A percentile compares a stretch with the other conserved stretches of the same genome.
Evolutionary conservation across 1,140 invertebrate species (phyloP).

Genomic region (Triops cancriformis): DNA sequence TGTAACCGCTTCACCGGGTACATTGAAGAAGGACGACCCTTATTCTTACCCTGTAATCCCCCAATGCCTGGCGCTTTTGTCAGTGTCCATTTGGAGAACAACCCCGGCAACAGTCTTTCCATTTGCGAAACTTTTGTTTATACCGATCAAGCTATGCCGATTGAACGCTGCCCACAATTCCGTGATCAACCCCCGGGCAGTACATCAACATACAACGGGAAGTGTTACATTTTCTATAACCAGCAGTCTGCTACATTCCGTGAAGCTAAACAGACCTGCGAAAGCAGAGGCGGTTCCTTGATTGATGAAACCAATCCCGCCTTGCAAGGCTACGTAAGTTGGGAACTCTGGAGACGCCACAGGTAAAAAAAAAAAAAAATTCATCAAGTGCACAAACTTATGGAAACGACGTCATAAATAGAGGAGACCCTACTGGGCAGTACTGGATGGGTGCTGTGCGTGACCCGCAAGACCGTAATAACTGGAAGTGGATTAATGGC

Average conservation of each 20-base stretch:
- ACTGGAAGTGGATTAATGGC: constrained; percentile 83
- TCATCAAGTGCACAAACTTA: too few species aligned
- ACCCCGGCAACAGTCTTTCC: constrained; percentile 59
- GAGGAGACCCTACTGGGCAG: constrained; percentile 80
- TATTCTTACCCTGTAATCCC: constrained; percentile 86
- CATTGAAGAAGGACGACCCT: constrained; percentile 78
- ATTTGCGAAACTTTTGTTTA: constrained; percentile 95
- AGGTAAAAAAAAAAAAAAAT: constrained; percentile 42
- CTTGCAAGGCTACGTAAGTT: constrained; percentile 85
- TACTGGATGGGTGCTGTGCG: constrained; percentile 90
- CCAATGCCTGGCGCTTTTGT: constrained; percentile 93
- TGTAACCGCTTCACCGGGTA: constrained; percentile 81
- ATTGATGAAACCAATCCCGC: constrained; percentile 90
- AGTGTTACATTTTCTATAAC: constrained; percentile 93
- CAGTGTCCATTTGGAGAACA: constrained; percentile 75
- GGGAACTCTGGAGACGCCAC: constrained; percentile 85
- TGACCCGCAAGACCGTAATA: constrained; percentile 63
- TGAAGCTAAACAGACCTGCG: constrained; percentile 71
- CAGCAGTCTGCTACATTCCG: constrained; percentile 71
- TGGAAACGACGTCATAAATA: constrained; percentile 34
- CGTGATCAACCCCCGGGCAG: constrained; percentile 83
- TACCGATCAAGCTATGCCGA: constrained; percentile 86
- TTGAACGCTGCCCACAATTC: constrained; percentile 86
- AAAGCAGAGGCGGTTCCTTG: constrained; percentile 65
- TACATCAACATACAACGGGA: constrained; percentile 87